Conservation (phyloP, 2,888 invertebrate genomes). For the Synergus japonicus region DNA sequence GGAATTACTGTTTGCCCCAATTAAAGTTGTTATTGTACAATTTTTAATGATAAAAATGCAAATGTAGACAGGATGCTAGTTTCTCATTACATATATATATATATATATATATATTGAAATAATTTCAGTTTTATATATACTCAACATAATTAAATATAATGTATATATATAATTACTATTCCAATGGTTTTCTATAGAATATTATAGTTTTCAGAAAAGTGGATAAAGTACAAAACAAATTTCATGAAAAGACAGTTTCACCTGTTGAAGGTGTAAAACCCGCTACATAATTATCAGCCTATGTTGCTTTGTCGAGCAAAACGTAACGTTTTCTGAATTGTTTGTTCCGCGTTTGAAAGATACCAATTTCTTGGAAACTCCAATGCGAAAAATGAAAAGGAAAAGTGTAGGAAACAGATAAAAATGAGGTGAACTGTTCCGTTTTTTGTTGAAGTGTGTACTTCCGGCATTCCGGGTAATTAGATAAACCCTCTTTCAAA, state of each 20-base stretch:
- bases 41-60: too few relatives aligned
- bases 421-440: neutral
- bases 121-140: neutral
- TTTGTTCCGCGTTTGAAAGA: neutral
- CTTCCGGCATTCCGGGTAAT: constrained; percentile 18
- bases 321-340: constrained; percentile 12
- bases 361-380: neutral
- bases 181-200: neutral
- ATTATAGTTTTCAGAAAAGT: neutral
- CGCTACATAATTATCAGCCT: constrained; percentile 11
- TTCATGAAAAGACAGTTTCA: constrained; percentile 2
- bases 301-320: neutral
- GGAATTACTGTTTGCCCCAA: too few relatives aligned
- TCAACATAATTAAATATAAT: neutral
- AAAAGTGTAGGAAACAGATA: neutral
- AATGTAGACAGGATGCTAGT: too few relatives aligned
- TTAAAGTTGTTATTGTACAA: too few relatives aligned
- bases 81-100: too few relatives aligned
- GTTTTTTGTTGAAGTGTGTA: neutral
- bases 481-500: neutral
- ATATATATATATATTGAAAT: neutral
- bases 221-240: neutral
- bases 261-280: constrained; percentile 26
- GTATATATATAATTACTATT: neutral
- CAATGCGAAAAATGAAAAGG: neutral